Percentiles rank a stretch among this genome's conserved stretches.
Evolutionary conservation across 1,140 invertebrate genomes (phyloP).

Genomic region (Ctenoplectra terminalis): DNA sequence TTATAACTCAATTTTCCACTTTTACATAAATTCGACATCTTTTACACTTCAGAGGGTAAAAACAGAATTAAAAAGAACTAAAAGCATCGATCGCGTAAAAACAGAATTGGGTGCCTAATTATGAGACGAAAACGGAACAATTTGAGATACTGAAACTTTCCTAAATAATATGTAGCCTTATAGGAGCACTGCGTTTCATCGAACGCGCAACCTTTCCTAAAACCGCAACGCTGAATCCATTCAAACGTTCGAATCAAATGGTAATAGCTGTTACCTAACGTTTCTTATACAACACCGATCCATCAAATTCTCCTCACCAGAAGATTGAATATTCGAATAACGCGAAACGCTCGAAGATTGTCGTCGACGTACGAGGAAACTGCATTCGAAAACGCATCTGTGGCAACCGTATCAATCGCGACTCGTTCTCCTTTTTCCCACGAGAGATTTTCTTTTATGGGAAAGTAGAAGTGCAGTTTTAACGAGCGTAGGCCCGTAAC

Average conservation of each 20-base stretch:
- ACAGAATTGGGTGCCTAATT: too few relatives aligned
- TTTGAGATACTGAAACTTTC: too few relatives aligned
- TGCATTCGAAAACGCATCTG: not conserved
- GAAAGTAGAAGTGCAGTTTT: slow-evolving; percentile 51
- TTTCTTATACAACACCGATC: not conserved
- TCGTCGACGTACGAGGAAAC: not conserved
- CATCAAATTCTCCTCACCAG: not conserved
- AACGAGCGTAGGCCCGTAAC: slow-evolving; percentile 59
- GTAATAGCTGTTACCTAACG: not conserved
- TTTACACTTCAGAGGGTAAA: too few relatives aligned
- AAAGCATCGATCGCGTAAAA: too few relatives aligned
- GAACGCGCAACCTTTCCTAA: not conserved
- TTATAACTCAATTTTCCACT: too few relatives aligned
- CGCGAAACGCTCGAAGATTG: not conserved
- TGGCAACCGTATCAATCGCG: not conserved
- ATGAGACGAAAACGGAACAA: too few relatives aligned
- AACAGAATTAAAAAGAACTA: too few relatives aligned
- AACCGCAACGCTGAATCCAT: not conserved
- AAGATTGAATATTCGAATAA: not conserved
- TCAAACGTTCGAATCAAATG: not conserved
- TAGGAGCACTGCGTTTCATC: not conserved
- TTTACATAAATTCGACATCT: too few relatives aligned
- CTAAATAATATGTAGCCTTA: too few relatives aligned
- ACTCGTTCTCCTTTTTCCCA: slow-evolving; percentile 29
- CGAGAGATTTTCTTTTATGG: slow-evolving; percentile 47